Evolutionary conservation across 2,888 invertebrate genomes (phyloP), one percentile per base, ranked within the genome.

Genomic region (Eucera pruinosa): DNA sequence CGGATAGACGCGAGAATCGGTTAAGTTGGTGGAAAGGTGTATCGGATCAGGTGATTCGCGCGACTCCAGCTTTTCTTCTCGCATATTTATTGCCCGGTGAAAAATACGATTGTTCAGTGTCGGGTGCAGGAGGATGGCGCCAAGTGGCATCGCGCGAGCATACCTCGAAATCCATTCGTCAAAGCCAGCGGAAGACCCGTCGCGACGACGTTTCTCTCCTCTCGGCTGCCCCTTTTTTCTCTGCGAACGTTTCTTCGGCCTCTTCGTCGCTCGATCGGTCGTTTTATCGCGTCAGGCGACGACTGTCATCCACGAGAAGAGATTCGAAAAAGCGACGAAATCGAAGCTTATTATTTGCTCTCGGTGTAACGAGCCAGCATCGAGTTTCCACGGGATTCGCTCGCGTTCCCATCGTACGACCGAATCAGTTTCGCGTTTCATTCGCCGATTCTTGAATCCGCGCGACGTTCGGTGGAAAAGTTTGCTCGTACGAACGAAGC

Each of bases 181-280:
- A 87, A 88, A 88, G 79, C 72, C 81, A 71, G 77, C 81, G 86
- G 74, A 80, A 86, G 86, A 73, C 87, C 86, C 86, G 84, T 82
- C 86, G 83, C 74, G 64, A 57, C 58, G 57, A 70, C 57, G 43
- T 54, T 27, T 30, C 9, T 11, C 15, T 25, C 47, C 58, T 25
- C 39, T 47, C 47, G 52, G 25, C 50, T 3, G 30, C 78, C 78
- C 78, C 78, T 85, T 65, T 70, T 18, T 9, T 9, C 18, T 41
- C 13, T 2, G 36, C 36, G 1, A 58, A 52, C 18, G 18, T 43
- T 47, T 50, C 41, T 33, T 5, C 27, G 7, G 33, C 5, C 45
- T 7, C 13, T 52, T 18, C 50, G 13, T 25, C 57, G 23, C 33
- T 60, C 20, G 20, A 3, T 65, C 66, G 41, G 15, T 58, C 52